phyloP scores from a whole-genome alignment of 2,888 invertebrate species.

The Polymixis lichenea region DNA sequence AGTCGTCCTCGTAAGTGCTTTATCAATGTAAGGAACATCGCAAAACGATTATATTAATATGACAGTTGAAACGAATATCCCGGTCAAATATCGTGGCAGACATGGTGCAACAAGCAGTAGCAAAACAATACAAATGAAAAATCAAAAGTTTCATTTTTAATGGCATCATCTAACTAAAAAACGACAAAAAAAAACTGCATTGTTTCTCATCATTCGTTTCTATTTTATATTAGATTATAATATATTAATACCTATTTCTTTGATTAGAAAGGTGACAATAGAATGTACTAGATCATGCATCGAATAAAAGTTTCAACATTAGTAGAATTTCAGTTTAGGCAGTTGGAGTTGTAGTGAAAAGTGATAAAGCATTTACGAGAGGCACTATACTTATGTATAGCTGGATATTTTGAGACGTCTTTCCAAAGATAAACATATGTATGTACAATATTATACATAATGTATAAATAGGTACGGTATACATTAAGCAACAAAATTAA shows the following conservation, averaged over 20 bases:
- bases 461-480: slow-evolving; percentile 48
- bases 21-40: background rate
- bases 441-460: slow-evolving; percentile 57
- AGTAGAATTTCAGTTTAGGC: background rate
- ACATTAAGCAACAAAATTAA: slow-evolving; percentile 39
- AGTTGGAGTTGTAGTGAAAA: background rate
- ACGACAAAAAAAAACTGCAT: too few relatives aligned
- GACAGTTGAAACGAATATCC: background rate
- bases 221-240: background rate
- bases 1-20: background rate
- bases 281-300: background rate
- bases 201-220: too few relatives aligned
- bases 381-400: slow-evolving; percentile 16
- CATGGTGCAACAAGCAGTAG: background rate
- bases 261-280: background rate
- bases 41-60: background rate
- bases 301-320: background rate
- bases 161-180: background rate
- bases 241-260: background rate
- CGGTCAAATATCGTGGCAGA: background rate
- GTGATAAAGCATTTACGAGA: background rate
- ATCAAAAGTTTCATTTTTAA: background rate
- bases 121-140: background rate
- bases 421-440: slow-evolving; percentile 52
- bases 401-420: slow-evolving; percentile 40